Percentiles rank a stretch among this genome's conserved stretches.
These are phyloP conservation scores for Tetrax tetrax DNA, from an alignment of 2,113 vertebrate species.

Conservation along the genomic window DNA sequence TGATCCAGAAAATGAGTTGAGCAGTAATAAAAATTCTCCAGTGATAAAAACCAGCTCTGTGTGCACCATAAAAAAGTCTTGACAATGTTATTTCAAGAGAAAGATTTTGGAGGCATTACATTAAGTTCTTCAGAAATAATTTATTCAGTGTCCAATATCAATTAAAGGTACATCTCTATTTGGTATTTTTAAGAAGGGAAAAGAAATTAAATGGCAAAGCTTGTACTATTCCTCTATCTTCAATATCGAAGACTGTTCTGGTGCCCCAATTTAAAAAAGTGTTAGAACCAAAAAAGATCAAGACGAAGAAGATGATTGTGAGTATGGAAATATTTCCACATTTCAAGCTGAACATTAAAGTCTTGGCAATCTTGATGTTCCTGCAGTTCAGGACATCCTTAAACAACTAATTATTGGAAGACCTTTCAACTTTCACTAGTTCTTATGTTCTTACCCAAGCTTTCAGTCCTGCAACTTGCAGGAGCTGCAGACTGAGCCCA, in stretches of 20 bases:
- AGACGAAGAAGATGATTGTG: not conserved
- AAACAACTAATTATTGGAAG: not conserved
- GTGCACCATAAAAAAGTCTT: not conserved
- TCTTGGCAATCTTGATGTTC: not conserved
- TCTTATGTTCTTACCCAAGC: not conserved
- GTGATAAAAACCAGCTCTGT: not conserved
- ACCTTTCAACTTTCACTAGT: not conserved
- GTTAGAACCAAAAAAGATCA: not conserved
- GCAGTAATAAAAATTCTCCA: conserved; percentile 5
- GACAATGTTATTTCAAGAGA: not conserved
- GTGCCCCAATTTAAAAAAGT: not conserved
- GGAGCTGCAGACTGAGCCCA: not conserved
- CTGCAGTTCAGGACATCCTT: not conserved
- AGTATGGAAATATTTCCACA: not conserved
- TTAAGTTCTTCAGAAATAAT: not conserved
- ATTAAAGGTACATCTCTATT: not conserved
- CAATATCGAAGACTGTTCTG: not conserved
- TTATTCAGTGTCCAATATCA: not conserved
- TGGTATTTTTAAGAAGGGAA: not conserved
- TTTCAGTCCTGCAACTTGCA: not conserved
- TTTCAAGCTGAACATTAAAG: not conserved
- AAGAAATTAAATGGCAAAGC: not conserved
- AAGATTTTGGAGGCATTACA: not conserved
- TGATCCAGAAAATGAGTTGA: conserved; percentile 25
- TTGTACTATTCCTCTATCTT: not conserved